Evolutionary conservation across 2,797 vertebrate species (phyloP), one percentile per base, ranked within the genome.

Genomic region (Cephalopachus bancanus): DNA sequence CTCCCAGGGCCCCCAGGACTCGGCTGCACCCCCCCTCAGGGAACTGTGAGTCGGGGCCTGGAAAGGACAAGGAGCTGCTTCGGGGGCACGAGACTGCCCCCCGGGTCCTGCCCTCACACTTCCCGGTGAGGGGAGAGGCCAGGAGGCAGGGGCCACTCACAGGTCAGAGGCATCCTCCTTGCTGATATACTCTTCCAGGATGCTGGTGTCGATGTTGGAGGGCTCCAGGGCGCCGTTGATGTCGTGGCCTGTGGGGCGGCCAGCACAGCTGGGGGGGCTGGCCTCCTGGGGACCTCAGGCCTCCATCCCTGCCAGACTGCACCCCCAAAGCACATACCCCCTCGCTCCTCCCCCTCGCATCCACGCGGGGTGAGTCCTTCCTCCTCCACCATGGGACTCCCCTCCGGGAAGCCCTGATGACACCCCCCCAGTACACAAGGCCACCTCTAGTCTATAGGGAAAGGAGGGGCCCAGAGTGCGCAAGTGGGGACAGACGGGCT

Each of bases 101-200:
- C 16, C 6, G 0, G n/a, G 51, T 11, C 49, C 11, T 26, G 30
- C 20, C 49, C n/a, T 49, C 55, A 49, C 11, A 2, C 44, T n/a
- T 74, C 65, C 65, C 80, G 85, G 53, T 12, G 59, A 86, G 30
- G n/a, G 37, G 33, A 9, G 80, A 20, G 12, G 69, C 49, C 14
- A 3, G 33, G 86, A 44, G 33, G 11, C 1, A 12, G 30, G 76
- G 83, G 97, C 60, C 67, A 99, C 99, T 99, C 98, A 99, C 99
- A 99, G 99, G 98, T 99, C 99, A 26, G 99, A 98, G 84, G 99
- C 99, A 97, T 99, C 99, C 97, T 99, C 99, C 98, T 99, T 99
- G 99, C 99, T 99, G 98, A 99, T 99, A 98, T 99, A 99, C 97
- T 99, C 99, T 98, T 99, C 99, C 99, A 99, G 99, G 98, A 99